These are phyloP conservation scores for Ctenopoma kingsleyae DNA, from an alignment of 2,797 vertebrate genomes.

Conservation along the genomic window DNA sequence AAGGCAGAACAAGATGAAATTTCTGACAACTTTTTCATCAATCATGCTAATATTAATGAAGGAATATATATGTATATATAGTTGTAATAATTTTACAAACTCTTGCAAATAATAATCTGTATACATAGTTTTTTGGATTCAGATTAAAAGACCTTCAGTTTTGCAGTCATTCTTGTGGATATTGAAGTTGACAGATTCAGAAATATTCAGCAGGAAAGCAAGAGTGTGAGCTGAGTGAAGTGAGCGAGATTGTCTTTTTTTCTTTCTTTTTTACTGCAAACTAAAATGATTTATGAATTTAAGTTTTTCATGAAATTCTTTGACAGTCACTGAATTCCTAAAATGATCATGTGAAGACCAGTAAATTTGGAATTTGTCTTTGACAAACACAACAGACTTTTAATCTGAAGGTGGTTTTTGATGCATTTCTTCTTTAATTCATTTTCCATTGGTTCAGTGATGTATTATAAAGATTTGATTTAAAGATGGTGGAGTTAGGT, in stretches of 20 bases:
- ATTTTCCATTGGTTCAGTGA: not conserved
- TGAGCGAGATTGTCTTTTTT: not conserved
- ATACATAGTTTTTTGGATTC: too few relatives aligned
- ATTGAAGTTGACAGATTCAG: constrained; percentile 12
- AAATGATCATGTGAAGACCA: not conserved
- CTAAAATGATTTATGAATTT: not conserved
- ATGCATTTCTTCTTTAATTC: not conserved
- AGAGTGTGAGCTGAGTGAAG: constrained; percentile 8
- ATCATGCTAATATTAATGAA: not conserved
- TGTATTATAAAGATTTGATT: not conserved
- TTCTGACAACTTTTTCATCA: not conserved
- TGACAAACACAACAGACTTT: not conserved
- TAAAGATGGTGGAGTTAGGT: not conserved
- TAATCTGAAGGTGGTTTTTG: not conserved
- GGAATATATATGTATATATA: not conserved
- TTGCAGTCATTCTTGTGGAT: too few relatives aligned
- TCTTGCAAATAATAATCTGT: too few relatives aligned
- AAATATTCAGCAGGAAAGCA: constrained; percentile 2
- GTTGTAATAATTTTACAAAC: not conserved
- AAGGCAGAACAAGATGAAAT: not conserved
- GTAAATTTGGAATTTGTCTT: not conserved
- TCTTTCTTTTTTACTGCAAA: not conserved
- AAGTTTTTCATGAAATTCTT: not conserved
- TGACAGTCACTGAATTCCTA: not conserved
- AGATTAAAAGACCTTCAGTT: too few relatives aligned